Base-by-base conservation (phyloP, 1,140 invertebrate genomes). In the Fopius arisanus region DNA sequence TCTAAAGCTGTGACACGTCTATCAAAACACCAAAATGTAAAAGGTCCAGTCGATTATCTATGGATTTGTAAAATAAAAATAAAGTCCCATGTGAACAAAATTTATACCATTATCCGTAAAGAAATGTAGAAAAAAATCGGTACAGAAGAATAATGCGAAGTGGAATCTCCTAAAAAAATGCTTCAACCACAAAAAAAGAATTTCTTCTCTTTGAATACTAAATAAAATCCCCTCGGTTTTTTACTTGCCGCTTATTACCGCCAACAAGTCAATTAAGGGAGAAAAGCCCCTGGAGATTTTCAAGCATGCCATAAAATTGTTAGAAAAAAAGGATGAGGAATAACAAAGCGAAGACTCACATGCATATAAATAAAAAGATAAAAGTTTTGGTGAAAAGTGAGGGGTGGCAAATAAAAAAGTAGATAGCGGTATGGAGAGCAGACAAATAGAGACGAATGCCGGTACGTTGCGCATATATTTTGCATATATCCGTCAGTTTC, bases 371-470 rank as follows among this genome's bases (percentile, higher is more conserved):
- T 62, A 29, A 28, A 62, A 29, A 62, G 3, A 3, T 28, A 62
- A 62, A 31, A 31, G 14, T 37, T 59, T 14, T 23, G 54, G 19
- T 59, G 54, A 26, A 59, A 51, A 16, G 43, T 19, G 54, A 28
- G 19, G 54, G 16, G 14, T 48, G 43, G 43, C 7, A 12, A 21
- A 65, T 12, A 65, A 65, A 65, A 63, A 65, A 65, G n/a, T 29
- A 37, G 62, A 26, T 62, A 14, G 9, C 21, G 26, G 54, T 6
- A 62, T 62, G 43, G 43, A 51, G 54, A 26, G 54, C 54, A 23
- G 54, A 59, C 29, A 65, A 65, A 65, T 65, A 33, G 62, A 65
- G 62, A 65, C 62, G 62, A 65, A 65, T 65, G 62, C 29, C 6
- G 29, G 12, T 33, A 65, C 29, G 29, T 65, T 65, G 26, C 29